Evolutionary conservation across 2,888 invertebrate genomes (phyloP).

Genomic region (Willowsia nigromaculata): DNA sequence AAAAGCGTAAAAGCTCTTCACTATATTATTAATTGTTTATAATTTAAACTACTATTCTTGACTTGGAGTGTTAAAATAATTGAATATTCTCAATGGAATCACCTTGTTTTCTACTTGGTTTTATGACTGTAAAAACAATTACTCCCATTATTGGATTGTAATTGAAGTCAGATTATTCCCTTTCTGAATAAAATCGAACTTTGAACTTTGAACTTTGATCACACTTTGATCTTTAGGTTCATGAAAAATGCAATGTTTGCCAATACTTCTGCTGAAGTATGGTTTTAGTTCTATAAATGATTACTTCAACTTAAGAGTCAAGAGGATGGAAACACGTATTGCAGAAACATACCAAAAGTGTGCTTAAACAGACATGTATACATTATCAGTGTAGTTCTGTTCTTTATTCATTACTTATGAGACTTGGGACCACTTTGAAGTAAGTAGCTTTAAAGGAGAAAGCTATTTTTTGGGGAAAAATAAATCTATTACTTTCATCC

Average conservation of each 20-base stretch:
- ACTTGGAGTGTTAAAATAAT: no score
- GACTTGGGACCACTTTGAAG: constrained; percentile 62
- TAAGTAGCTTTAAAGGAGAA: constrained; percentile 38
- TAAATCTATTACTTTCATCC: constrained; percentile 45
- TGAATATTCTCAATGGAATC: no score
- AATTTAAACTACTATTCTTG: no score
- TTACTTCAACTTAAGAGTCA: not conserved
- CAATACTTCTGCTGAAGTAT: not conserved
- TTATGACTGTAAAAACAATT: no score
- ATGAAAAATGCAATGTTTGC: not conserved
- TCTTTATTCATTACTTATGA: constrained; percentile 58
- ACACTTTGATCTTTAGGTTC: not conserved
- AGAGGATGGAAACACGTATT: not conserved
- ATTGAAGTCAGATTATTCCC: no score
- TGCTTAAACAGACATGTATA: not conserved
- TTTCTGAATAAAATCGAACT: no score
- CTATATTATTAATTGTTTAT: no score
- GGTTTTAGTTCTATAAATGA: not conserved
- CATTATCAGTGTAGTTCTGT: not conserved
- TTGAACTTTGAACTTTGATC: no score
- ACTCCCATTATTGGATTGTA: no score
- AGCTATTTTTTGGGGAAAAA: constrained; percentile 12
- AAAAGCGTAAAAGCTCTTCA: no score
- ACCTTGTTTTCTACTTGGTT: no score
- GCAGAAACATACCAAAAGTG: not conserved